Base-by-base conservation (phyloP, 1,140 invertebrate genomes). In the Dendroctonus valens region DNA sequence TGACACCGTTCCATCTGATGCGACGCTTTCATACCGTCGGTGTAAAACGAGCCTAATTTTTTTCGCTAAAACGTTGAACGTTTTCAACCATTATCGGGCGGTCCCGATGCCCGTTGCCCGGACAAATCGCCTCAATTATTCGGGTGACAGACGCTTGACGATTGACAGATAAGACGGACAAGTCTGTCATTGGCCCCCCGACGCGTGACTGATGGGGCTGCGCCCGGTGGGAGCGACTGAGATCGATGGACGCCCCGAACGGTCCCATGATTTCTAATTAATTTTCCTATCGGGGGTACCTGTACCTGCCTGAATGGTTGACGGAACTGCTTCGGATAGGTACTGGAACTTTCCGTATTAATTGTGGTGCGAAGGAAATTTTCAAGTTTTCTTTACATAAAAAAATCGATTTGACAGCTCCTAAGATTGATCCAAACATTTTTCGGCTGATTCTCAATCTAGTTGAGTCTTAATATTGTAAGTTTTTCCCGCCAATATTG, bases 161-260 rank as follows among this genome's bases (percentile, higher is more conserved):
- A 59, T 59, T 59, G 58, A 59, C 58, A 49, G 58, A 59, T 59
- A 59, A 59, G 58, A 44, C 58, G 58, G 44, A 57, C 54, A 59
- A 59, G 58, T 59, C n/a, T 59, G 58, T 59, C 58, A 42, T 59
- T 59, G 58, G 44, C 14, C 58, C 58, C 58, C 58, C 7, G 58
- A 59, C 26, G 58, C n/a, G 58, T 59, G 58, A 59, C 14, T 42
- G 58, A 59, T 59, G 42, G 58, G 58, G 44, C 58, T 59, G 58
- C 58, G 58, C 58, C 58, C 58, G 26, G 44, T 59, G 58, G 46
- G 58, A 59, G 41, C 26, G 58, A 59, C 58, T 7, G 42, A 59
- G 58, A 59, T 59, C 42, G 58, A 59, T 59, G 42, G 46, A 49
- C 7, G n/a, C 12, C 12, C 41, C 14, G 14, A 42, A 41, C 39